These are phyloP conservation scores for Conus betulinus DNA, from an alignment of 1,140 invertebrate species.

Conservation along the genomic window DNA sequence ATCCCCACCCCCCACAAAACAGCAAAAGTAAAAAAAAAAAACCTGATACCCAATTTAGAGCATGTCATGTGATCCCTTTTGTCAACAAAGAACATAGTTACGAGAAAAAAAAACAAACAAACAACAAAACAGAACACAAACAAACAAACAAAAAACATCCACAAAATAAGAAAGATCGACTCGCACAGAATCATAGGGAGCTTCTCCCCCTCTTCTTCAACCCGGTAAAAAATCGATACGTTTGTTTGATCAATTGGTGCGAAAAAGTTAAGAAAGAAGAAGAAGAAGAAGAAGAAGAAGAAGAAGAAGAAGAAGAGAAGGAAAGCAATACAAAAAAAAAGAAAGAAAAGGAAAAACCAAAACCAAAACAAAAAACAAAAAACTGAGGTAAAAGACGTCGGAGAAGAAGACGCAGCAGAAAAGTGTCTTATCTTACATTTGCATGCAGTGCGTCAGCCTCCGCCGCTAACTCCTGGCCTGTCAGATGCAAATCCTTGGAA, in stretches of 20 bases:
- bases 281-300: not conserved
- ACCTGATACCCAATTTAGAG: not conserved
- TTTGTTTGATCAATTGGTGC: too few relatives aligned
- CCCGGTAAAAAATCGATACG: too few relatives aligned
- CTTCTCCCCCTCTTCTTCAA: too few relatives aligned
- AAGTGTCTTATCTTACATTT: too few relatives aligned
- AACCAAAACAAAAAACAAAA: too few relatives aligned
- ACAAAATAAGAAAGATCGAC: not conserved
- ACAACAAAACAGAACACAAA: not conserved
- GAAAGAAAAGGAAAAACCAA: too few relatives aligned
- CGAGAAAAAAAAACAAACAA: not conserved
- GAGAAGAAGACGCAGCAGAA: not conserved
- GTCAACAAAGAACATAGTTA: not conserved
- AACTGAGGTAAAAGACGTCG: not conserved
- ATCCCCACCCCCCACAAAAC: not conserved
- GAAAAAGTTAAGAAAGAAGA: not conserved
- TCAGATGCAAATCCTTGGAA: too few relatives aligned
- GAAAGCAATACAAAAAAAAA: not conserved
- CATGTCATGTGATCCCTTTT: not conserved
- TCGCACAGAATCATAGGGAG: too few relatives aligned
- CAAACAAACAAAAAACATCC: not conserved
- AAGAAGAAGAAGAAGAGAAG: not conserved
- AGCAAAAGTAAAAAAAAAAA: not conserved
- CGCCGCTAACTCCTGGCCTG: too few relatives aligned
- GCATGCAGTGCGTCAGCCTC: too few relatives aligned